Evolutionary conservation across 2,113 vertebrate species (phyloP).

Genomic region (Catharus minimus): DNA sequence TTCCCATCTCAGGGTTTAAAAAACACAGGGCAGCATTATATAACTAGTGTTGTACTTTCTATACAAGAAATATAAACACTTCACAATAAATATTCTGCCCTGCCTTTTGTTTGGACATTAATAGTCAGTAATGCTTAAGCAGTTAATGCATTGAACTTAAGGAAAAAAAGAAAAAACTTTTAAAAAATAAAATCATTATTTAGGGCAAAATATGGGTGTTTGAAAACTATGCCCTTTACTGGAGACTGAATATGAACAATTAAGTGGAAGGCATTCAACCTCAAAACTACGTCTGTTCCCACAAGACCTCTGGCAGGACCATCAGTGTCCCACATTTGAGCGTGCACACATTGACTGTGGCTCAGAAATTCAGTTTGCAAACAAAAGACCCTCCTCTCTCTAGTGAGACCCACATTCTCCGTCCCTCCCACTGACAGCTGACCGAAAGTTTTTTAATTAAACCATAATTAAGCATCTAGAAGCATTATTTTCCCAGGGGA

Average conservation of each 20-base stretch:
- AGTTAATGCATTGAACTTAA: not conserved
- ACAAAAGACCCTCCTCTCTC: conserved; percentile 27
- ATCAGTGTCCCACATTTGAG: not conserved
- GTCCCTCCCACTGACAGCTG: not conserved
- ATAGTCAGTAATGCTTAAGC: not conserved
- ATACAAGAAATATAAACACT: not conserved
- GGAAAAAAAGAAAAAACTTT: not conserved
- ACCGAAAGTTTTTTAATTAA: conserved; percentile 19
- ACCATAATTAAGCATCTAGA: conserved; percentile 39
- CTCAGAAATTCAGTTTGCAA: not conserved
- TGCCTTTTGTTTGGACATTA: not conserved
- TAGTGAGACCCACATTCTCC: not conserved
- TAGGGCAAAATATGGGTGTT: not conserved
- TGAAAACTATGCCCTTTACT: not conserved
- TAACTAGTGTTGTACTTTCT: not conserved
- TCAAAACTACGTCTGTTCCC: not conserved
- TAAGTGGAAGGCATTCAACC: not conserved
- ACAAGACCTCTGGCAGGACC: not conserved
- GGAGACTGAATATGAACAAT: not conserved
- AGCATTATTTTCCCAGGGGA: not conserved
- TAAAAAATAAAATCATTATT: not conserved
- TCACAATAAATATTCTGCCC: not conserved
- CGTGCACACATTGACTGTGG: not conserved
- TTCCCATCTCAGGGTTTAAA: not conserved
- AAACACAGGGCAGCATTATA: not conserved